Evolutionary conservation across 92 coral and sea anemone species (phyloP), one percentile per base, ranked within the genome.

Genomic region (Zoanthus solanderi): DNA sequence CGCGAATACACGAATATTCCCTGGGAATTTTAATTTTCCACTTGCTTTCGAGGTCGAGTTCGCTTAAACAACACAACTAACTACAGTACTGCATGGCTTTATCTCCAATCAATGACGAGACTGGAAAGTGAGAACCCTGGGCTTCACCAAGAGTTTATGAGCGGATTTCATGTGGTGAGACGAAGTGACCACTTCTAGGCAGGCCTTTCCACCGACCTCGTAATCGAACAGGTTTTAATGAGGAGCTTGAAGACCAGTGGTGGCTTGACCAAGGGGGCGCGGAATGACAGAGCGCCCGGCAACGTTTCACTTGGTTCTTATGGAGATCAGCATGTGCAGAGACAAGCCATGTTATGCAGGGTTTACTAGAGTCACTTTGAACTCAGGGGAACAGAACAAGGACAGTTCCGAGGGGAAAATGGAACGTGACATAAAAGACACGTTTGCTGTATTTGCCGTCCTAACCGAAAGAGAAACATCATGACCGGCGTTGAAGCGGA

Each of bases 321-420:
- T 82, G 89, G 1, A 84, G 34, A 80, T 89, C 91, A 42, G 92
- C 91, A 16, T 91, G 92, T 68, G 92, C 94, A 28, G 89, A 91
- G 75, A 77, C 28, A 5, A 88, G 60, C 63, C 78, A 45, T 28
- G 88, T 16, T 10, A 78, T 91, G 94, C 88, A 84, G 46, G 79
- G 56, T 8, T 85, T 29, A 85, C 72, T 17, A 67, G 48, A 50
- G 78, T 69, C 48, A n/a, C 29, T 12, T 28, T 14, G 46, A 67
- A 67, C 12, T 63, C 85, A 13, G 52, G 90, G 15, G 72, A 87
- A 30, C 90, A 87, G 78, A 78, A 87, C 56, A 87, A 87, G 50
- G 89, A 76, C 30, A 13, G 46, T 3, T 32, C 84, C 9, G 47
- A 58, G 15, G 37, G 83, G 11, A 76, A 84, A 29, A 17, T 60